Evolutionary conservation across 2,888 invertebrate genomes (phyloP).

Genomic region (Parnassius glacialis): DNA sequence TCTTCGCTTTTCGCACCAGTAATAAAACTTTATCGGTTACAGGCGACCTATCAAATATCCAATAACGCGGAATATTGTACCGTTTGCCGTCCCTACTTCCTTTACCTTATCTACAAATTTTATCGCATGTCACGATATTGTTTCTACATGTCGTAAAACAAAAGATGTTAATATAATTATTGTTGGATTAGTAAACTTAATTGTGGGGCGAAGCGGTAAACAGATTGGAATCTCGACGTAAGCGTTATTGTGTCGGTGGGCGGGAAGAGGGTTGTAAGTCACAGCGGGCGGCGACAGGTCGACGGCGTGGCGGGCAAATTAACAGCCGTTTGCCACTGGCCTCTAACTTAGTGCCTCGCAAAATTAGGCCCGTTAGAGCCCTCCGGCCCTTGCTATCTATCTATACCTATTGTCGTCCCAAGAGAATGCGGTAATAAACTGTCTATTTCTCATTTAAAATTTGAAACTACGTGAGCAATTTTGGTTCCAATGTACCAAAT

Average conservation of each 20-base stretch:
- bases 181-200: constrained; percentile 36
- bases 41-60: constrained; percentile 67
- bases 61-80: constrained; percentile 43
- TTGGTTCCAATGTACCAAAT: too few species aligned
- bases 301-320: constrained; percentile 70
- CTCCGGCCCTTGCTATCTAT: constrained; percentile 49
- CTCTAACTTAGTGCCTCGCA: constrained; percentile 78
- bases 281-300: constrained; percentile 75
- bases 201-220: constrained; percentile 44
- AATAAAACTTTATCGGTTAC: constrained; percentile 70
- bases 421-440: constrained; percentile 52
- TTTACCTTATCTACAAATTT: constrained; percentile 15
- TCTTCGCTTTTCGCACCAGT: constrained; percentile 43
- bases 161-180: constrained; percentile 41
- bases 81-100: constrained; percentile 32
- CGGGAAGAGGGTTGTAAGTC: constrained; percentile 56
- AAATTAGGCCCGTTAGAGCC: constrained; percentile 75
- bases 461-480: constrained; percentile 14
- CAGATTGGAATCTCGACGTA: constrained; percentile 51
- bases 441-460: constrained; percentile 55
- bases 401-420: constrained; percentile 44
- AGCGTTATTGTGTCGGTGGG: constrained; percentile 47
- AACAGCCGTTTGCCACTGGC: constrained; percentile 74
- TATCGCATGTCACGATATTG: constrained; percentile 18
- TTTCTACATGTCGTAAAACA: constrained; percentile 19